phyloP scores from a whole-genome alignment of 2,797 vertebrate genomes.

The Hirundo rustica region DNA sequence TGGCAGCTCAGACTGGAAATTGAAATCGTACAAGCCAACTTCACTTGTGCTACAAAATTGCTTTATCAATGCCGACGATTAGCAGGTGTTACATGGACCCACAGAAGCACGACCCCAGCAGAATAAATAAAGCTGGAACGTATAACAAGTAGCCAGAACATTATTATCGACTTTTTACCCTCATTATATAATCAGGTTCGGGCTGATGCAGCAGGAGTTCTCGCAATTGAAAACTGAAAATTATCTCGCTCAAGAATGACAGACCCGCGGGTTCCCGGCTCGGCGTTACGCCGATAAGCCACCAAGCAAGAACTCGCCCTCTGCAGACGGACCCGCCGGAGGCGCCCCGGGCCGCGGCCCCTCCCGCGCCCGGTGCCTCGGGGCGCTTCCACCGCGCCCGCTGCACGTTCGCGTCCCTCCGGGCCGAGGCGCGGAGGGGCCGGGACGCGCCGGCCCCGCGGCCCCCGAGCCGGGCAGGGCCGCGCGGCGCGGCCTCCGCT shows the following conservation, averaged over 20 bases:
- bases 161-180: not conserved
- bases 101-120: not conserved
- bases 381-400: not conserved
- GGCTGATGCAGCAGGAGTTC: not conserved
- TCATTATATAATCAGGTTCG: not conserved
- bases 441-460: not conserved
- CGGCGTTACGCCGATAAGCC: not conserved
- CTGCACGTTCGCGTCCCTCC: not conserved
- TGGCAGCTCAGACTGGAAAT: not conserved
- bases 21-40: not conserved
- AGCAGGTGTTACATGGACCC: not conserved
- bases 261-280: not conserved
- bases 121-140: not conserved
- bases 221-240: not conserved
- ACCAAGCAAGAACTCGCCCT: not conserved
- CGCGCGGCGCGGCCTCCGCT: not conserved
- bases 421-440: not conserved
- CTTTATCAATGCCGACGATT: not conserved
- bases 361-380: not conserved
- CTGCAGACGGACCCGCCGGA: not conserved
- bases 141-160: not conserved
- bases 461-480: not conserved
- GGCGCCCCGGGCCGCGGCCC: not conserved
- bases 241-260: fast-evolving
- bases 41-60: not conserved